Base-by-base conservation (phyloP, 2,888 invertebrate genomes). In the Tetranychus piercei region DNA sequence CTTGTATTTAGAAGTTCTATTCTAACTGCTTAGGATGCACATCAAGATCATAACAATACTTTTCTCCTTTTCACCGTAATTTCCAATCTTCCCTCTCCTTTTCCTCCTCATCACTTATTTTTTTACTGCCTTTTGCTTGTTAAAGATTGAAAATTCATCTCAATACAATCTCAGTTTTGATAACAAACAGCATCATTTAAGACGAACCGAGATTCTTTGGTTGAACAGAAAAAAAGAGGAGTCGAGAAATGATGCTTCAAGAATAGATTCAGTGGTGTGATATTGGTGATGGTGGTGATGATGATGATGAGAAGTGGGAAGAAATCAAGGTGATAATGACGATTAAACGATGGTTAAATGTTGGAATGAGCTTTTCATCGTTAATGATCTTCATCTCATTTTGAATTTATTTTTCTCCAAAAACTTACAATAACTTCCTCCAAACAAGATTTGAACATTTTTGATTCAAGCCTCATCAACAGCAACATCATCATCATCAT, bases 311-410 rank as follows among this genome's bases (percentile, higher is more conserved):
- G 55, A 55, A 15, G 55, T 15, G 55, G 15, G 15, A 15, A 15
- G 55, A 55, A 55, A 55, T 55, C 55, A 55, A 55, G 55, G 55
- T 55, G 55, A 55, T 55, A 55, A 55, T 55, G 55, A 55, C 55
- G 55, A 55, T 55, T 55, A 55, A 55, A 55, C 55, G 55, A 55
- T 9, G 55, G 15, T 55, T 55, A 15, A 55, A 55, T 55, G 55
- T 55, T 55, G 9, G 3, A 34, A 34, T 34, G 34, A 55, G 15
- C 15, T 55, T 55, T 55, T 55, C 55, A 55, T 55, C 55, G 9
- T 55, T 55, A 55, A 55, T 55, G 55, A 55, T 55, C 9, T 55
- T 7, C 55, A 55, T 55, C 55, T 55, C 55, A 55, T 15, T 15
- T 15, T 34, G 34, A 34, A 34, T 34, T 34, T 34, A 34, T 34